Base-by-base conservation (phyloP, 2,113 vertebrate species). In the Nothoprocta perdicaria region DNA sequence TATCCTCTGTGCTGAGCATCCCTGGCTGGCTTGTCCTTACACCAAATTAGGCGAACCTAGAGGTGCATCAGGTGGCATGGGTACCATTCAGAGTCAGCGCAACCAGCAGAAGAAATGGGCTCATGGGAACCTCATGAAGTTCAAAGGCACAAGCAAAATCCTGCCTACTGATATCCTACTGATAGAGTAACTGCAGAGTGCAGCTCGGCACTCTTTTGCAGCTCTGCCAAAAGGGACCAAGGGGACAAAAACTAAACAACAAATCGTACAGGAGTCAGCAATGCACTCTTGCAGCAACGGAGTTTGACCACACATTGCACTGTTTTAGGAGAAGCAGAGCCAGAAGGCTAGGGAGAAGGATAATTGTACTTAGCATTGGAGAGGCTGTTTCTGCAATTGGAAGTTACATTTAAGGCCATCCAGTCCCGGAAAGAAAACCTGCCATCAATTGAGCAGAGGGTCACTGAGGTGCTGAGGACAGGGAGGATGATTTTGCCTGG, bases 131-230 rank as follows among this genome's bases (percentile, higher is more conserved):
- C 24, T 89, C 21, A 3, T 33, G 2, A 79, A 52, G 3, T 69
- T 84, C 72, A 69, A 40, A 10, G 19, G 18, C 53, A 83, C n/a
- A 80, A n/a, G 9, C 18, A 38, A 89, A 67, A 4, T 68, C 43
- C 12, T 86, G 6, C 5, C 27, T 22, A n/a, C 12, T 0, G 1
- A 14, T n/a, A n/a, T n/a, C n/a, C n/a, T n/a, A n/a, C n/a, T n/a
- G 12, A 33, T 2, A 10, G 12, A 40, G 14, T 14, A 67, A 53
- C 40, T 45, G 11, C 58, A 5, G 3, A 8, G 26, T 52, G 6
- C 31, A n/a, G 50, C 50, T 23, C 10, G 31, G 53, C 21, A 48
- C 48, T 22, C 10, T 22, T 48, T 14, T 68, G 23, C n/a, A 74
- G 13, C 14, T 79, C 52, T 90, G 46, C 61, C 68, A 62, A 55